Evolutionary conservation across 2,888 invertebrate genomes (phyloP).

Genomic region (Hesperia comma): DNA sequence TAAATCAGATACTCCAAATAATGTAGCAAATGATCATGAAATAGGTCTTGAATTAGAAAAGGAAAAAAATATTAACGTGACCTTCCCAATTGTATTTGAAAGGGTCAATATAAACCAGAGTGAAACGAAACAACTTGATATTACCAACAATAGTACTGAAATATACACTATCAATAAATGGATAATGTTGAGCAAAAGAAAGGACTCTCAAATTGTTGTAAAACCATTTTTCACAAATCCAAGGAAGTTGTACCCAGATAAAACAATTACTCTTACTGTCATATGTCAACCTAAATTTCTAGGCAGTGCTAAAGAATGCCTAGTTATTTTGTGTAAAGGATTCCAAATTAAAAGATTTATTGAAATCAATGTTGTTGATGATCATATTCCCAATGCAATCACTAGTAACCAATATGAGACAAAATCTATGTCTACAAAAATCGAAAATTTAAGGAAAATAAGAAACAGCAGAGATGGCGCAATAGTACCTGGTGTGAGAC

Average conservation of each 20-base stretch:
- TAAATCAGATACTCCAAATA: slow-evolving; percentile 40
- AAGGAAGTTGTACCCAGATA: slow-evolving; percentile 65
- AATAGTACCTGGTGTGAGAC: slow-evolving; percentile 81
- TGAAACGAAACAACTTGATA: slow-evolving; percentile 53
- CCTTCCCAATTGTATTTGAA: slow-evolving; percentile 75
- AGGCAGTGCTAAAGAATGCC: slow-evolving; percentile 85
- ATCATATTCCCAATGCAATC: slow-evolving; percentile 40
- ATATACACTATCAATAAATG: slow-evolving; percentile 75
- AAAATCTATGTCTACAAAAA: slow-evolving; percentile 50
- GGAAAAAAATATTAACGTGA: slow-evolving; percentile 81
- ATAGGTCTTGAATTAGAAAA: slow-evolving; percentile 61
- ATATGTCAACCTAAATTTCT: slow-evolving; percentile 84
- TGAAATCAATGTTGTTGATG: slow-evolving; percentile 75
- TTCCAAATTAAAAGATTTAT: slow-evolving; percentile 86
- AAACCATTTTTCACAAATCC: slow-evolving; percentile 63
- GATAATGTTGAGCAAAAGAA: slow-evolving; percentile 77
- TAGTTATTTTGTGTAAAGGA: slow-evolving; percentile 84
- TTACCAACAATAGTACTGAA: slow-evolving; percentile 74
- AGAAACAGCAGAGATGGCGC: slow-evolving; percentile 49
- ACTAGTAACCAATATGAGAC: neutral
- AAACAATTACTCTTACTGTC: slow-evolving; percentile 72
- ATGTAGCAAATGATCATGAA: slow-evolving; percentile 49
- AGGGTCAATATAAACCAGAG: slow-evolving; percentile 67
- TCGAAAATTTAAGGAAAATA: slow-evolving; percentile 57
- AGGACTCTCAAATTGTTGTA: slow-evolving; percentile 80